A percentile compares a stretch with the other conserved stretches of the same genome.
Conservation (phyloP, 1,140 invertebrate genomes). For the Megalopta genalis region DNA sequence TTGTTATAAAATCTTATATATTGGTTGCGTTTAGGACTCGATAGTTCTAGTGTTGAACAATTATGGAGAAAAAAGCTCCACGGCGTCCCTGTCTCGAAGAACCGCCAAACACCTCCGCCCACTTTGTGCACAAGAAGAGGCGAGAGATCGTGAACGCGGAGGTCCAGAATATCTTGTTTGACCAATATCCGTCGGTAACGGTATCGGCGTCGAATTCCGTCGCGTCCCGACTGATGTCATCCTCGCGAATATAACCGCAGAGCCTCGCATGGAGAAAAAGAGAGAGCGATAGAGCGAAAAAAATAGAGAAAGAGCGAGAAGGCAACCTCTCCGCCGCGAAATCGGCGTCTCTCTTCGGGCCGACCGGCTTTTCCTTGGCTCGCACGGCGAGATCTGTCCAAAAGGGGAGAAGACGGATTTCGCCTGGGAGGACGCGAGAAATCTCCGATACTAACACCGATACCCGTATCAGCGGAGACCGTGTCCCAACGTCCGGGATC, state of each 20-base stretch:
- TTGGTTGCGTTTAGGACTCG: too few species aligned
- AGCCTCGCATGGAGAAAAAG: neutral
- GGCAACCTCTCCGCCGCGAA: too few species aligned
- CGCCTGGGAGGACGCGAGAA: conserved; percentile 22
- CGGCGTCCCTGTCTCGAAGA: too few species aligned
- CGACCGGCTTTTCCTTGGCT: neutral
- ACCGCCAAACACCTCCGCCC: too few species aligned
- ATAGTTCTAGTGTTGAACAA: too few species aligned
- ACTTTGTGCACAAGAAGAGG: too few species aligned
- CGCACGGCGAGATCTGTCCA: neutral
- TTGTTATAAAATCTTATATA: too few species aligned
- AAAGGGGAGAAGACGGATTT: conserved; percentile 23
- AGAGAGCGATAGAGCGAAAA: too few species aligned
- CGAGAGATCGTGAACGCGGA: too few species aligned
- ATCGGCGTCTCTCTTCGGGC: neutral
- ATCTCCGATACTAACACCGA: conserved; percentile 26
- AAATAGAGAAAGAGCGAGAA: too few species aligned
- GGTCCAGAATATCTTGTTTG: neutral
- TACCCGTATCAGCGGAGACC: neutral
- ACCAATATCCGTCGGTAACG: conserved; percentile 11
- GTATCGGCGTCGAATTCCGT: conserved; percentile 27
- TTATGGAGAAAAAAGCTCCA: too few species aligned
- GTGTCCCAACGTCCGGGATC: neutral
- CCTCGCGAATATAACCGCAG: neutral
- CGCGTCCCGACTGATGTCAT: conserved; percentile 27